phyloP scores from a whole-genome alignment of 2,888 invertebrate species.

The Ctena decussata region DNA sequence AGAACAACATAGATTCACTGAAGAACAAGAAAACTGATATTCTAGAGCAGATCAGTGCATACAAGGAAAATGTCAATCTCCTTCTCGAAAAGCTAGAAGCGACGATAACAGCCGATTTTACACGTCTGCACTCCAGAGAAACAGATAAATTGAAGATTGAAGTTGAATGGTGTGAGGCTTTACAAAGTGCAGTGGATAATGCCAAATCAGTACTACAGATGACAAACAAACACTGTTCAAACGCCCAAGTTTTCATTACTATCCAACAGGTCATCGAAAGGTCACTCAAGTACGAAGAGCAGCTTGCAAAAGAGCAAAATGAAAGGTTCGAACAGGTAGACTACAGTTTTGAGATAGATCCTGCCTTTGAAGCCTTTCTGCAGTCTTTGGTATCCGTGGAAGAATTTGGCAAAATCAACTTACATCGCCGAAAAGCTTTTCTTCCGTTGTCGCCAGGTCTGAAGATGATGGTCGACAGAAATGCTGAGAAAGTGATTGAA shows the following conservation, averaged over 20 bases:
- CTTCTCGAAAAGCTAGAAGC: conserved; percentile 58
- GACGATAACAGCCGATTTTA: conserved; percentile 47
- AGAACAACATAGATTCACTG: conserved; percentile 44
- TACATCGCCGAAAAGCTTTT: conserved; percentile 56
- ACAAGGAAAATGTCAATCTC: conserved; percentile 61
- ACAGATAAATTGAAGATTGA: conserved; percentile 39
- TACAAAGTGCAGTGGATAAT: conserved; percentile 59
- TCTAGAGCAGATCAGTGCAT: conserved; percentile 57
- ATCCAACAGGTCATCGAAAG: conserved; percentile 63
- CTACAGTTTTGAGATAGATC: conserved; percentile 66
- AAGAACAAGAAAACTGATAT: conserved; percentile 55
- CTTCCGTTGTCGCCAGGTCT: conserved; percentile 60
- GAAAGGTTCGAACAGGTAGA: conserved; percentile 58
- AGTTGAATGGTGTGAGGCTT: conserved; percentile 55
- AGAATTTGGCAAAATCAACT: conserved; percentile 59
- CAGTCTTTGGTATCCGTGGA: conserved; percentile 61
- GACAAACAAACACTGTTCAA: conserved; percentile 65
- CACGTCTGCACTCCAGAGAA: conserved; percentile 45
- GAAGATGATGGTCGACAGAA: conserved; percentile 55
- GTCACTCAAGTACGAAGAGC: conserved; percentile 59
- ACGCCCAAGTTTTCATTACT: conserved; percentile 65
- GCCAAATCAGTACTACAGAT: conserved; percentile 59
- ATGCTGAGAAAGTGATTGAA: conserved; percentile 57
- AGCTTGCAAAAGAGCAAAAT: conserved; percentile 55
- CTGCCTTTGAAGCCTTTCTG: conserved; percentile 60